Conservation (phyloP, 1,140 invertebrate species). For the Halotydeus destructor region DNA sequence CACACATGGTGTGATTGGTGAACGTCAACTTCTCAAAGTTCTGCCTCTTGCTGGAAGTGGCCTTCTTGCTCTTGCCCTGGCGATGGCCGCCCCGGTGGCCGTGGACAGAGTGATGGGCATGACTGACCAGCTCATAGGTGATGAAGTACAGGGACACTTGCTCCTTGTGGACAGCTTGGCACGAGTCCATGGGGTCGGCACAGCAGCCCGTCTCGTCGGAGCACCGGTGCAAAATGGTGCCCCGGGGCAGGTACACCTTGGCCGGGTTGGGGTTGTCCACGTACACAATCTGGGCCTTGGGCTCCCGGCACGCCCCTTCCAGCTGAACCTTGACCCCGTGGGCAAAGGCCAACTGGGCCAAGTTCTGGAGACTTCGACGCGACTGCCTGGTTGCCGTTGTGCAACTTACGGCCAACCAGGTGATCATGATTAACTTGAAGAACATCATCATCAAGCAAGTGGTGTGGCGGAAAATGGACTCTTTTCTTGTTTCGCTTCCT, state of each 20-base stretch:
- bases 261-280: slow-evolving; percentile 14
- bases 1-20: slow-evolving; percentile 16
- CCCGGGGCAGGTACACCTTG: slow-evolving; percentile 14
- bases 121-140: slow-evolving; percentile 11
- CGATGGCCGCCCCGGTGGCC: slow-evolving; percentile 1
- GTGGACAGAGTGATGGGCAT: slow-evolving; percentile 8
- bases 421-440: too few species aligned
- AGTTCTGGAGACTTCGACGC: slow-evolving; percentile 1
- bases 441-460: too few species aligned
- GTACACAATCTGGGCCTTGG: slow-evolving; percentile 12
- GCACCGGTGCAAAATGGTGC: slow-evolving; percentile 16
- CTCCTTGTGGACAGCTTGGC: slow-evolving; percentile 9
- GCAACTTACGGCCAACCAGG: too few species aligned
- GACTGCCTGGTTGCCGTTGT: too few species aligned
- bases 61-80: background rate
- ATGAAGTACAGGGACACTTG: slow-evolving; percentile 14
- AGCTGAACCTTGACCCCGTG: slow-evolving; percentile 13
- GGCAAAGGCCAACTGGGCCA: slow-evolving; percentile 10
- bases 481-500: too few species aligned
- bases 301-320: slow-evolving; percentile 10
- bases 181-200: slow-evolving; percentile 8
- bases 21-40: slow-evolving; percentile 15
- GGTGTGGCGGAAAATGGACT: too few species aligned
- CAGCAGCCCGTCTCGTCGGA: slow-evolving; percentile 15
- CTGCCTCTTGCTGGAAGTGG: background rate